These are phyloP conservation scores for Antheraea yamamai DNA, from an alignment of 2,888 invertebrate species.

Conservation along the genomic window DNA sequence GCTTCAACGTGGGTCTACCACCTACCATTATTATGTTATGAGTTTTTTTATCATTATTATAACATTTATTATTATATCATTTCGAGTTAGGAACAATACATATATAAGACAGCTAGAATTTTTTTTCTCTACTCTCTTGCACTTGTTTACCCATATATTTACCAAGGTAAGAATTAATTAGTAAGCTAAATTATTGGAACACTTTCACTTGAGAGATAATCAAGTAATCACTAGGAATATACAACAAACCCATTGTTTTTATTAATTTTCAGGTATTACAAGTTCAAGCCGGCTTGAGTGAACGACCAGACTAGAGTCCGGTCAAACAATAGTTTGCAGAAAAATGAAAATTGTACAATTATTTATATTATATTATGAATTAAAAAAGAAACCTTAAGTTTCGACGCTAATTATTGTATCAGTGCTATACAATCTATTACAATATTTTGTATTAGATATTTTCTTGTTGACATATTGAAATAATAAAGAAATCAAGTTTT, in stretches of 20 bases:
- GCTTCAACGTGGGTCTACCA: too few relatives aligned
- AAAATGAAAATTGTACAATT: neutral
- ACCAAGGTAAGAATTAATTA: too few relatives aligned
- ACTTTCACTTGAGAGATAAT: too few relatives aligned
- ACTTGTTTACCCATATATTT: too few relatives aligned
- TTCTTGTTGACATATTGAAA: slow-evolving; percentile 13
- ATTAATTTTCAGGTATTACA: slow-evolving; percentile 57
- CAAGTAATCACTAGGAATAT: too few relatives aligned
- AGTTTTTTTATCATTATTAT: too few relatives aligned
- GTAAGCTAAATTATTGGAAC: too few relatives aligned
- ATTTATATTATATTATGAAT: slow-evolving; percentile 4
- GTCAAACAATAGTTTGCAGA: slow-evolving; percentile 9
- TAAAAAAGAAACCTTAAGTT: neutral
- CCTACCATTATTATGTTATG: too few relatives aligned
- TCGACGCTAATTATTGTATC: neutral
- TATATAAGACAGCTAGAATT: too few relatives aligned
- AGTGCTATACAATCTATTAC: neutral
- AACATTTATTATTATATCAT: too few relatives aligned
- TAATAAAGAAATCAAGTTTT: slow-evolving; percentile 4
- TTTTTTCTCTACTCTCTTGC: too few relatives aligned
- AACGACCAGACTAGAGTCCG: slow-evolving; percentile 5
- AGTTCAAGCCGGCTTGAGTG: slow-evolving; percentile 45
- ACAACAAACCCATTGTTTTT: slow-evolving; percentile 4
- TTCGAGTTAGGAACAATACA: too few relatives aligned
- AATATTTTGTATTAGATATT: neutral